phyloP scores from a whole-genome alignment of 2,888 invertebrate species.

The Poecilobothrus nobilitatus region DNA sequence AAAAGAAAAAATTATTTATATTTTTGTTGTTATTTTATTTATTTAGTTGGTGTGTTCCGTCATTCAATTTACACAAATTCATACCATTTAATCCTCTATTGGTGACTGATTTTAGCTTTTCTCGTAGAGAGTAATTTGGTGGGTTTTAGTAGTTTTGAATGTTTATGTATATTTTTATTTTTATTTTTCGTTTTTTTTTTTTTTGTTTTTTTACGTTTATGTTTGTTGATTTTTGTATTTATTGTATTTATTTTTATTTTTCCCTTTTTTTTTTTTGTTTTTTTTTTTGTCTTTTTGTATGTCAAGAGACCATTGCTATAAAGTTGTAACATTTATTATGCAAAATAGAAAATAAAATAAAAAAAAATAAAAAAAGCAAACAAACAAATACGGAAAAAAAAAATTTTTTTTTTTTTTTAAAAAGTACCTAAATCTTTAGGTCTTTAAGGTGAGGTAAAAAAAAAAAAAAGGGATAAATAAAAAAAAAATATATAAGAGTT shows the following conservation, averaged over 20 bases:
- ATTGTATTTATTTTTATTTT: not conserved
- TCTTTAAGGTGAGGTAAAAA: no score
- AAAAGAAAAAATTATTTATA: no score
- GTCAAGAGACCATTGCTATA: constrained; percentile 4
- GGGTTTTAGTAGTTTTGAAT: not conserved
- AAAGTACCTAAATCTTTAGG: no score
- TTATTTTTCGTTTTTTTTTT: no score
- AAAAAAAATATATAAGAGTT: no score
- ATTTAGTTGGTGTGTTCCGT: not conserved
- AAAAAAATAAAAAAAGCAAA: no score
- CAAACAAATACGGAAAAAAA: no score
- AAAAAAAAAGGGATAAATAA: no score
- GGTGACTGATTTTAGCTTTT: not conserved
- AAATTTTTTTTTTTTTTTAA: no score
- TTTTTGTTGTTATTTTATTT: not conserved
- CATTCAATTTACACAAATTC: not conserved
- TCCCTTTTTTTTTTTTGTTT: not conserved
- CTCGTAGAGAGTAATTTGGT: not conserved
- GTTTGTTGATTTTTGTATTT: not conserved
- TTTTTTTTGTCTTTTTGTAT: not conserved
- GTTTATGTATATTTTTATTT: not conserved
- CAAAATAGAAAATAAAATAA: not conserved
- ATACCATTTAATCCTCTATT: not conserved
- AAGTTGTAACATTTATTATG: constrained; percentile 3
- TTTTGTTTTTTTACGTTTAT: no score